Conservation (phyloP, 2,888 invertebrate species). For the Catocala sponsa region DNA sequence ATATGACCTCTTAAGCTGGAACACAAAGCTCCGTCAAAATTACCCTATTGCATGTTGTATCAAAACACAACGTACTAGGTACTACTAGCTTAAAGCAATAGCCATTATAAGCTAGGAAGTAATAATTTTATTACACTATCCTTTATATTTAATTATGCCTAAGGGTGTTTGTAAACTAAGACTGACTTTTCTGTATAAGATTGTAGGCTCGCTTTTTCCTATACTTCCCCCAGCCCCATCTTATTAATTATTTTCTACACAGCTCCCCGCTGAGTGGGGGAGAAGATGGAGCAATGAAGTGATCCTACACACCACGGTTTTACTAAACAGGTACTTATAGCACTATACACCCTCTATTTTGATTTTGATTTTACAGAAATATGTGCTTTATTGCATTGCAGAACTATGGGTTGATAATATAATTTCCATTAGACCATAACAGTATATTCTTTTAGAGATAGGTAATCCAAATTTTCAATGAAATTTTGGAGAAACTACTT, state of each 20-base stretch:
- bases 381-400: too few species aligned
- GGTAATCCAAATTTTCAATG: too few species aligned
- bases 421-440: too few species aligned
- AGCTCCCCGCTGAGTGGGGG: conserved; percentile 31
- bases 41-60: conserved; percentile 39
- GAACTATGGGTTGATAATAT: too few species aligned
- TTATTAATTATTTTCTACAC: conserved; percentile 49
- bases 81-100: not conserved
- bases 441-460: too few species aligned
- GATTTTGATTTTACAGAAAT: too few species aligned
- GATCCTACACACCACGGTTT: conserved; percentile 29
- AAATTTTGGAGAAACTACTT: too few species aligned
- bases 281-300: conserved; percentile 34
- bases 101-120: not conserved
- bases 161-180: conserved; percentile 28
- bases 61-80: not conserved
- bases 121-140: conserved; percentile 2
- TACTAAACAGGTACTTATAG: conserved; percentile 27
- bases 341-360: not conserved
- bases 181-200: conserved; percentile 29
- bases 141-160: conserved; percentile 16
- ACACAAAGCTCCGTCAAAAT: conserved; percentile 31
- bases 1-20: conserved; percentile 32
- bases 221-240: conserved; percentile 31
- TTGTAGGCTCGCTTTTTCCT: conserved; percentile 29